Conservation (phyloP, 2,113 vertebrate genomes). For the Mixornis gularis region DNA sequence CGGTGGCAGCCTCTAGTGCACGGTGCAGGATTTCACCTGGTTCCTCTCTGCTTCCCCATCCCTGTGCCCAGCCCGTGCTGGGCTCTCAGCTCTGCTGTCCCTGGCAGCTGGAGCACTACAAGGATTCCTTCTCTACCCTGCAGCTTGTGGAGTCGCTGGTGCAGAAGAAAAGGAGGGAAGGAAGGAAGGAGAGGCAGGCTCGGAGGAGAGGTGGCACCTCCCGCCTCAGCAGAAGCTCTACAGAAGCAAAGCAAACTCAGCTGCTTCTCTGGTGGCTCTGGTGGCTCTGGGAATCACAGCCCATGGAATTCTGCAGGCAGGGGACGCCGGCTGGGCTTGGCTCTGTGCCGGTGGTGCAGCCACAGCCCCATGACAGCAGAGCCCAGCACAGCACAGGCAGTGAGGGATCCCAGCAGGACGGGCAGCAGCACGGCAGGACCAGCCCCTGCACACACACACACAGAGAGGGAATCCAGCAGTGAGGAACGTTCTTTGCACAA, state of each 20-base stretch:
- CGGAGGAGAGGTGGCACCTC: neutral
- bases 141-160: rapidly evolving
- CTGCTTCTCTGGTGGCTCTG: neutral
- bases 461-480: neutral
- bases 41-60: neutral
- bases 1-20: neutral
- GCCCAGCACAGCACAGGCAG: neutral
- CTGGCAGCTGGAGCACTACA: neutral
- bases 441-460: conserved; percentile 18
- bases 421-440: neutral
- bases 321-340: rapidly evolving
- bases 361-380: neutral
- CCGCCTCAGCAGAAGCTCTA: neutral
- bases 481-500: neutral
- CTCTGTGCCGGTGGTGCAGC: neutral
- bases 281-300: neutral
- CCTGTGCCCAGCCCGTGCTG: neutral
- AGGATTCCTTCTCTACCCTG: neutral
- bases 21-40: neutral
- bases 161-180: neutral
- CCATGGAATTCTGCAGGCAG: neutral
- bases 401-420: neutral
- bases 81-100: neutral
- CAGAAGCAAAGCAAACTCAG: neutral
- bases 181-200: neutral